phyloP scores from a whole-genome alignment of 2,888 invertebrate genomes.

The Noctua janthina region DNA sequence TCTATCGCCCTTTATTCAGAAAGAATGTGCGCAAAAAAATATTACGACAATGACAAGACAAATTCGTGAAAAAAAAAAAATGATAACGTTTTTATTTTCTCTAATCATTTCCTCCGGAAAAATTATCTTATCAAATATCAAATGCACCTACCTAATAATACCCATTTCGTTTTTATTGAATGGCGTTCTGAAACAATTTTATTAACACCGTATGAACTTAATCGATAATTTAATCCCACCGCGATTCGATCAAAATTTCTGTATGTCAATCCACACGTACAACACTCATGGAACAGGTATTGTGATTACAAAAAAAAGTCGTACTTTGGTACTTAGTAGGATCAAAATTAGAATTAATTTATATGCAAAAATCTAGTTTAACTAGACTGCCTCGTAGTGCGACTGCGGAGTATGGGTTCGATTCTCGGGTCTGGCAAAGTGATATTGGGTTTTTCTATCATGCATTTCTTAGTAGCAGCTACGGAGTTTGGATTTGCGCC shows the following conservation, averaged over 20 bases:
- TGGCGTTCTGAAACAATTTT: not conserved
- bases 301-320: not conserved
- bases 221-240: not conserved
- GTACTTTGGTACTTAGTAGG: not conserved
- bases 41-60: slow-evolving; percentile 8
- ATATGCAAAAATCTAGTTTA: not conserved
- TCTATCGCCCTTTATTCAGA: slow-evolving; percentile 27
- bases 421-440: no score
- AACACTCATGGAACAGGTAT: not conserved
- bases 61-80: not conserved
- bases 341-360: not conserved
- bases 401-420: no score
- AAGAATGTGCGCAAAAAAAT: slow-evolving; percentile 28
- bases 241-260: not conserved
- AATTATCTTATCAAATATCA: slow-evolving; percentile 27
- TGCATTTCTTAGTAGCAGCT: no score
- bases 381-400: not conserved
- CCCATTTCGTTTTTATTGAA: slow-evolving; percentile 10
- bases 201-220: slow-evolving; percentile 2
- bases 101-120: slow-evolving; percentile 17
- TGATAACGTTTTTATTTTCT: not conserved
- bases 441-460: no score
- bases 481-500: no score
- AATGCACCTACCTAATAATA: not conserved
- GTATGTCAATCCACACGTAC: no score